These are phyloP conservation scores for Drosophila phalerata DNA, from an alignment of 2,888 invertebrate species.

Conservation along the genomic window DNA sequence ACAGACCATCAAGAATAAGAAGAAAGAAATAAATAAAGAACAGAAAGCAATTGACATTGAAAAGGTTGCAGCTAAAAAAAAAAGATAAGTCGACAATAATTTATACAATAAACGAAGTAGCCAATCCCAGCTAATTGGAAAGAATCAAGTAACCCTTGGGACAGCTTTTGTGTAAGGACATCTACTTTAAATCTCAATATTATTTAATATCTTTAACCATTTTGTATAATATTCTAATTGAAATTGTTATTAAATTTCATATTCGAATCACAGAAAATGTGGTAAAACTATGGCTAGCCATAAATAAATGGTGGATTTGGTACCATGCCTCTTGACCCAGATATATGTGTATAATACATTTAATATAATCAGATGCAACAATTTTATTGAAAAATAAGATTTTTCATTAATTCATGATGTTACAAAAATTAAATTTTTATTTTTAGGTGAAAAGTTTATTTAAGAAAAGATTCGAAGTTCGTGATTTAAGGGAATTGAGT, in stretches of 20 bases:
- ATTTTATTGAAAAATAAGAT: background rate
- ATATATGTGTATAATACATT: no score
- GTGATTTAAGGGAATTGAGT: background rate
- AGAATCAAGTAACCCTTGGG: conserved; percentile 26
- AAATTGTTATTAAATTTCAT: background rate
- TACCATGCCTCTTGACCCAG: no score
- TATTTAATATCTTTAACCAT: background rate
- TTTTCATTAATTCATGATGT: background rate
- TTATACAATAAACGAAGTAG: conserved; percentile 50
- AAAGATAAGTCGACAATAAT: conserved; percentile 55
- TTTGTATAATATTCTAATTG: background rate
- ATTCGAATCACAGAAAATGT: background rate
- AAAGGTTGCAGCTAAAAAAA: conserved; percentile 54
- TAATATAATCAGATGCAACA: background rate
- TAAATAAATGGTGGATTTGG: background rate
- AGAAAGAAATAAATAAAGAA: conserved; percentile 4
- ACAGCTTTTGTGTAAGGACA: background rate
- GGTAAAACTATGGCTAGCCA: background rate
- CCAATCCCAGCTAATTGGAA: conserved; percentile 45
- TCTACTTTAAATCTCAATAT: background rate
- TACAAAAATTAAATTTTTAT: background rate
- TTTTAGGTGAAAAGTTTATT: background rate
- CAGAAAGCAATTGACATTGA: conserved; percentile 67
- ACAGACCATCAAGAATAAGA: conserved; percentile 20
- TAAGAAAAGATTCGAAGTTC: background rate